Evolutionary conservation across 2,888 invertebrate genomes (phyloP).

Genomic region (Trissoscelio sp.): DNA sequence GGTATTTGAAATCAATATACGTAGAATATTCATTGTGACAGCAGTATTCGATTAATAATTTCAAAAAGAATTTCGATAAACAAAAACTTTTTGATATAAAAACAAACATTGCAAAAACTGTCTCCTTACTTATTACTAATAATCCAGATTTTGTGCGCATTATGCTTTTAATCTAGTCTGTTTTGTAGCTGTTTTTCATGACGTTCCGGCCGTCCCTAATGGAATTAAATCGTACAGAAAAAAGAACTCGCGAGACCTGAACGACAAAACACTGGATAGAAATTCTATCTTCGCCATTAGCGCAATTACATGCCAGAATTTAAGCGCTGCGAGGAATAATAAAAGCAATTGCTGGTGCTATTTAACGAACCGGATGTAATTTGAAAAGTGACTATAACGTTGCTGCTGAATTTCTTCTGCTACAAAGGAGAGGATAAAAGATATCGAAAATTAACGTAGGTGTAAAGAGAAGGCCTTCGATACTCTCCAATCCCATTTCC

Average conservation of each 20-base stretch:
- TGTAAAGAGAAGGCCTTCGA: constrained; percentile 3
- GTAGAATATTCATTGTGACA: no score
- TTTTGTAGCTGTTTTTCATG: constrained; percentile 21
- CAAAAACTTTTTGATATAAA: no score
- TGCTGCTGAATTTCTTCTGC: constrained; percentile 22
- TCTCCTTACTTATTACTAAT: neutral
- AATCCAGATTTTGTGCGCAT: constrained; percentile 28
- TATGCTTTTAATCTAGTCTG: constrained; percentile 27
- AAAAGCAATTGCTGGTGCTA: constrained; percentile 41
- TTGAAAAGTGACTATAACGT: constrained; percentile 32
- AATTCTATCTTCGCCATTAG: constrained; percentile 47
- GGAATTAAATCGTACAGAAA: constrained; percentile 41
- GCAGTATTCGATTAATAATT: no score
- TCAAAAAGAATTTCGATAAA: no score
- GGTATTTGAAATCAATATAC: no score
- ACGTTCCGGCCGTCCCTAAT: constrained; percentile 15
- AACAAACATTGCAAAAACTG: neutral
- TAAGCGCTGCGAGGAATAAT: constrained; percentile 36
- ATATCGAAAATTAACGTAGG: constrained; percentile 24
- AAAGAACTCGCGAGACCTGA: constrained; percentile 24
- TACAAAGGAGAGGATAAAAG: constrained; percentile 14
- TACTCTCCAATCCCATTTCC: constrained; percentile 25
- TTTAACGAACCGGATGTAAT: constrained; percentile 54
- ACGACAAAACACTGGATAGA: constrained; percentile 33
- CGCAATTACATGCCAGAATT: constrained; percentile 46